Percentiles rank a stretch among this genome's conserved stretches.
phyloP scores from a whole-genome alignment of 2,888 invertebrate species.

The Ophion ellenae region DNA sequence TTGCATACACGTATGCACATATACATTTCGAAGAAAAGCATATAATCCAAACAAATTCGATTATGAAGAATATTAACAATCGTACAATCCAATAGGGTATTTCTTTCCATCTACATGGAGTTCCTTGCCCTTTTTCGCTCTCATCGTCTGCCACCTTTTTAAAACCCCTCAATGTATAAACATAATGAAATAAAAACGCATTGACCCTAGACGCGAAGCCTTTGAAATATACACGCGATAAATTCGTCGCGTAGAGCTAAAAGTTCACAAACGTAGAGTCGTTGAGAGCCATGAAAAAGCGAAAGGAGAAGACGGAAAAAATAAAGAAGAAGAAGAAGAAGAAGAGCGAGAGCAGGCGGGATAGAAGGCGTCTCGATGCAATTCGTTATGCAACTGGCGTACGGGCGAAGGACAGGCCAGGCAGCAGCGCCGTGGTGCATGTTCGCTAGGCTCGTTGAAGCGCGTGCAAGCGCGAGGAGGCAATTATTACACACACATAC shows the following conservation, averaged over 20 bases:
- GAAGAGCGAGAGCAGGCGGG: conserved; percentile 22
- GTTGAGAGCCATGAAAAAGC: conserved; percentile 1
- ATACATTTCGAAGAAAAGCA: too few species aligned
- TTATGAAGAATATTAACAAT: neutral
- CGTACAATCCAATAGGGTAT: neutral
- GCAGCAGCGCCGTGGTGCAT: conserved; percentile 16
- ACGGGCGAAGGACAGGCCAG: conserved; percentile 68
- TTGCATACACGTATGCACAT: too few species aligned
- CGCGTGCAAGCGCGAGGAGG: conserved; percentile 63
- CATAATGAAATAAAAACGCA: conserved; percentile 15
- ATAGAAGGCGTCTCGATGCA: conserved; percentile 57
- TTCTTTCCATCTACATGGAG: neutral
- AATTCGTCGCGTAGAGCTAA: neutral
- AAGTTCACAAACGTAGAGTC: conserved; percentile 10
- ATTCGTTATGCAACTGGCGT: conserved; percentile 71
- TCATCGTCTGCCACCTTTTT: neutral
- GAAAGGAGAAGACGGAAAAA: conserved; percentile 13
- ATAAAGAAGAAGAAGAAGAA: neutral
- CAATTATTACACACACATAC: conserved; percentile 45
- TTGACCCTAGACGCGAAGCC: conserved; percentile 32
- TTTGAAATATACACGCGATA: conserved; percentile 10
- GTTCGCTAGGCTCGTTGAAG: conserved; percentile 37
- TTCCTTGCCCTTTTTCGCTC: neutral
- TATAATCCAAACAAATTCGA: neutral
- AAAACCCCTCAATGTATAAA: neutral